Evolutionary conservation across 2,797 vertebrate genomes (phyloP).

Genomic region (Eidolon dupreanum): DNA sequence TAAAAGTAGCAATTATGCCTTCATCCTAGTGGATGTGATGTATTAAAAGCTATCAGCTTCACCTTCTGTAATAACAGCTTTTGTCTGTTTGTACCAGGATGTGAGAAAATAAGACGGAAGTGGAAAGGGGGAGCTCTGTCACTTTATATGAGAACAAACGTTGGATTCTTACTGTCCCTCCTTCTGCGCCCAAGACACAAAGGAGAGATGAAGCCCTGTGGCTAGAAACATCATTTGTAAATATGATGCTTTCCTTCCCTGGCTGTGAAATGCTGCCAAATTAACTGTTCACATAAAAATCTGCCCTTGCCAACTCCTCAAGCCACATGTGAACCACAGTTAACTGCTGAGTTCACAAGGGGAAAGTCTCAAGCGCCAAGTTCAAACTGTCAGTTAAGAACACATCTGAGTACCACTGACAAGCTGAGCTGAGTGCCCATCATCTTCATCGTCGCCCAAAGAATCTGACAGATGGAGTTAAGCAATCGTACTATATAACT

Average conservation of each 20-base stretch:
- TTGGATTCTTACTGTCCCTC: background rate
- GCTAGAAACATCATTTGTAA: background rate
- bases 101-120: slow-evolving; percentile 70
- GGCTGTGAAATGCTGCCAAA: slow-evolving; percentile 21
- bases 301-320: background rate
- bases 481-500: background rate
- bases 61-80: slow-evolving; percentile 85
- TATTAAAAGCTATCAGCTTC: slow-evolving; percentile 83
- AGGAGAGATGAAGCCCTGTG: background rate
- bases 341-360: background rate
- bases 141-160: background rate
- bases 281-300: background rate
- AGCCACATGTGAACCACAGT: slow-evolving; percentile 15
- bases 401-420: background rate
- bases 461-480: background rate
- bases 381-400: background rate
- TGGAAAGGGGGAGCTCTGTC: background rate
- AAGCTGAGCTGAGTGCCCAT: background rate
- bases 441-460: background rate
- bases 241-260: background rate
- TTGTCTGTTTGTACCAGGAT: slow-evolving; percentile 74
- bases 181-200: slow-evolving; percentile 6
- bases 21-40: slow-evolving; percentile 87
- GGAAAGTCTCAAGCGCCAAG: background rate
- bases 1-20: slow-evolving; percentile 86